Base-by-base conservation (phyloP, 1,140 invertebrate genomes). In the Lucilia cuprina region DNA sequence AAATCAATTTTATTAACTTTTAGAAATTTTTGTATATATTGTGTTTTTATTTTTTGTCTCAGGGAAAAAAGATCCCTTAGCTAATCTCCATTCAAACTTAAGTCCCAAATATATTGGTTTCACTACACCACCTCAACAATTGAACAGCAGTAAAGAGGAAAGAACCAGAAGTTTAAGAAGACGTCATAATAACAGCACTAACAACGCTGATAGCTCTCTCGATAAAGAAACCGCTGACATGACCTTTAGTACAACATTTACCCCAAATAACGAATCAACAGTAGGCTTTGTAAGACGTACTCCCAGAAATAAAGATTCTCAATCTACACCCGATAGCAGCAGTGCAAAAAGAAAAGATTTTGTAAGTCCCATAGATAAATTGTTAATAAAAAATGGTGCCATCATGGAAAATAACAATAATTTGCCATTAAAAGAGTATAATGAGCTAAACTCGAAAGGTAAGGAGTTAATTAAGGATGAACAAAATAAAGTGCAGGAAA, bases 71-170 rank as follows among this genome's bases (percentile, higher is more conserved):
- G 50, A 85, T 47, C 78, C 80, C 9, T 55, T 85, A 13, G 78
- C 83, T 14, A 84, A 85, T 49, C 82, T 85, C 25, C 74, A 85
- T 74, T 85, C 85, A 5, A 84, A 83, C 47, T 70, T 85, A 14
- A 85, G 85, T 30, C 85, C 85, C 17, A 84, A 85, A 49, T 85
- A 85, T 60, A 85, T 85, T 25, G 85, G 85, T 47, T 85, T 85
- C 83, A 77, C 34, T 1, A 84, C 83, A 34, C 17, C 85, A 5
- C 35, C 55, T n/a, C 3, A 50, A 14, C 34, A 41, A 21, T 41
- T 80, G 9, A 21, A 80, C 60, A 12, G 13, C 55, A 74, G 41
- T 35, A 70, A 7, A 2, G 47, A 49, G 17, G 70, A 82, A 25
- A 50, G 60, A 47, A 82, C 75, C n/a, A 35, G 70, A 19, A 84